Base-by-base conservation (phyloP, 1,140 invertebrate species). In the Ditylenchus dipsaci region DNA sequence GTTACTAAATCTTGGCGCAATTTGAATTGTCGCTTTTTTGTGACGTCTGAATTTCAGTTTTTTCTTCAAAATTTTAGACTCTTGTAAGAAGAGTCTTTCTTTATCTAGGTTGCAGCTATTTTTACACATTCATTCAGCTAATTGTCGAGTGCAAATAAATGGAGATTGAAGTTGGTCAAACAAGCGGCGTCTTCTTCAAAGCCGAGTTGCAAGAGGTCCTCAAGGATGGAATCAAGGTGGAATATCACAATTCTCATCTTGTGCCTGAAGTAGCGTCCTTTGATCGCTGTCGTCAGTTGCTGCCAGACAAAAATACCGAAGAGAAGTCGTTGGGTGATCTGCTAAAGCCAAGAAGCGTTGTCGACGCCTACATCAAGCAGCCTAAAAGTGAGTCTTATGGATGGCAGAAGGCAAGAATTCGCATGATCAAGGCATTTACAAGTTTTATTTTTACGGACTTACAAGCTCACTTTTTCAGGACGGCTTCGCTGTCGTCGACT, bases 401-500 rank as follows among this genome's bases (percentile, higher is more conserved):
- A 21, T 61, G 59, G 59, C 59, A 61, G 29, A 61, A 21, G 29
- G 59, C n/a, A 33, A 30, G 29, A 19, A 21, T 61, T 19, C 19
- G 19, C 59, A 29, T 21, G 19, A 61, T 61, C 3, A 21, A 61
- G 33, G 33, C 33, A 38, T 38, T 38, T 38, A 38, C 3, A 38
- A 5, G 33, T n/a, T n/a, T n/a, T n/a, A n/a, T n/a, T n/a, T n/a
- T n/a, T n/a, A n/a, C 43, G n/a, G n/a, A 45, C 11, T n/a, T 45
- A 13, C n/a, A 45, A 45, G 11, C 11, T 45, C 1, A 58, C 29
- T n/a, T 62, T n/a, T 72, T 43, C 33, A 71, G 65, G 66, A 45
- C n/a, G 75, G 62, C 17, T 74, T 76, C 53, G 73, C 49, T 53
- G 74, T 74, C 13, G 61, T 74, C 29, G 59, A 76, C 3, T 58